Conservation (phyloP, 2,797 vertebrate genomes). For the Macrochelys suwanniensis region DNA sequence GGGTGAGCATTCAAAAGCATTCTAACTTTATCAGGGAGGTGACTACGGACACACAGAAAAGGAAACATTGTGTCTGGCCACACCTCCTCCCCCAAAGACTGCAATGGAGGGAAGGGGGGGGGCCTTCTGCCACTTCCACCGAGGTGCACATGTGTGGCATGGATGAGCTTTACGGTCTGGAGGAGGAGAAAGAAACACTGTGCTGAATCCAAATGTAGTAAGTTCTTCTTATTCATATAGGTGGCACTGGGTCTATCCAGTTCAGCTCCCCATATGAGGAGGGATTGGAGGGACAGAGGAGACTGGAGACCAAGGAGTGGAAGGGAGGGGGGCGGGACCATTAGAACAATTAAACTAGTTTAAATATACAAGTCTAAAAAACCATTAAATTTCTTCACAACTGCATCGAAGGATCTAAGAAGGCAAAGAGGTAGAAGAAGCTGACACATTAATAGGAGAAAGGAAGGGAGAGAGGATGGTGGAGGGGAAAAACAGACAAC, state of each 20-base stretch:
- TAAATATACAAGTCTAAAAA: too few relatives aligned
- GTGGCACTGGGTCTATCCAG: fast-evolving
- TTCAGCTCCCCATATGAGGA: not conserved
- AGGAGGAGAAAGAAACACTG: not conserved
- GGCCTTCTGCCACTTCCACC: not conserved
- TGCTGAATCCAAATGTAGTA: not conserved
- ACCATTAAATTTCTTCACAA: too few relatives aligned
- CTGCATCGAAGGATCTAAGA: not conserved
- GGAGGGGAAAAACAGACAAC: not conserved
- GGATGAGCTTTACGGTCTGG: not conserved
- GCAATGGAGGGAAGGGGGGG: not conserved
- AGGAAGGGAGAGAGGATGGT: not conserved
- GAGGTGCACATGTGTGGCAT: not conserved
- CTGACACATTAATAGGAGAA: not conserved
- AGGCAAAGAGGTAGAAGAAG: conserved; percentile 2
- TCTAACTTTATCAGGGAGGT: not conserved
- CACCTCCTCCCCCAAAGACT: not conserved
- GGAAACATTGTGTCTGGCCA: fast-evolving
- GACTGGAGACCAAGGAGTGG: not conserved
- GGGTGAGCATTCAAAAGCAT: not conserved
- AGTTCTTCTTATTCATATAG: not conserved
- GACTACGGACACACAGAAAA: not conserved
- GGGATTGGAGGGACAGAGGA: not conserved
- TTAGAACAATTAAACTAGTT: too few relatives aligned
- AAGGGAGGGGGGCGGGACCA: not conserved